Evolutionary conservation across 2,888 invertebrate species (phyloP), one percentile per base, ranked within the genome.

Genomic region (Melinopterus prodromus): DNA sequence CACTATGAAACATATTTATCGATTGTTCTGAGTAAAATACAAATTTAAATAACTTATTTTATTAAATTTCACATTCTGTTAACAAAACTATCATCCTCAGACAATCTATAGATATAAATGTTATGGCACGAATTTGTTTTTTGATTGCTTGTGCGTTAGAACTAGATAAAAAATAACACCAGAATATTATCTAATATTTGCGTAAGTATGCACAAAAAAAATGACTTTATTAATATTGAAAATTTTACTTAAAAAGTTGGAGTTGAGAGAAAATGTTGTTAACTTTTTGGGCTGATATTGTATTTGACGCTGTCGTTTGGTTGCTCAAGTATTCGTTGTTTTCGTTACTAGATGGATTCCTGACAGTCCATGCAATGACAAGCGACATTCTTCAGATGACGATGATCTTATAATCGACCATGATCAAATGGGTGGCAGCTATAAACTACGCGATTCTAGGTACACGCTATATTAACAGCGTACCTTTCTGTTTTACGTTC

Each of bases 391-490:
- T 84, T 91, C 92, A 80, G 88, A 89, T 82, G 88, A 89, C 84
- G 92, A 92, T 85, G 88, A 91, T 85, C 90, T 91, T 89, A 90
- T 90, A 87, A 89, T 91, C 84, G 88, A 88, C 83, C 88, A 88
- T 83, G 88, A 88, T 85, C 87, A 88, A 84, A 92, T 92, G 86
- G 92, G 92, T 87, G 89, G 90, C 84, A 91, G 92, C 84, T 94
- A 94, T 89, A 94, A 94, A 88, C 91, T 94, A 82, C 92, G 94
- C 86, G 94, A 95, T 88, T 94, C 94, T 85, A 94, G 94, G 94
- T 94, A 90, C 81, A 83, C 81, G 82, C 82, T 82, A 79, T 15
- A 71, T 16, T 12, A 35, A 77, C 37, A 77, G 77, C 79, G 75
- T 79, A 75, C 77, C 76, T 80, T 53, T 70, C 70, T 75, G 70